Evolutionary conservation across 92 coral and sea anemone genomes (phyloP).

Genomic region (Muricea muricata): DNA sequence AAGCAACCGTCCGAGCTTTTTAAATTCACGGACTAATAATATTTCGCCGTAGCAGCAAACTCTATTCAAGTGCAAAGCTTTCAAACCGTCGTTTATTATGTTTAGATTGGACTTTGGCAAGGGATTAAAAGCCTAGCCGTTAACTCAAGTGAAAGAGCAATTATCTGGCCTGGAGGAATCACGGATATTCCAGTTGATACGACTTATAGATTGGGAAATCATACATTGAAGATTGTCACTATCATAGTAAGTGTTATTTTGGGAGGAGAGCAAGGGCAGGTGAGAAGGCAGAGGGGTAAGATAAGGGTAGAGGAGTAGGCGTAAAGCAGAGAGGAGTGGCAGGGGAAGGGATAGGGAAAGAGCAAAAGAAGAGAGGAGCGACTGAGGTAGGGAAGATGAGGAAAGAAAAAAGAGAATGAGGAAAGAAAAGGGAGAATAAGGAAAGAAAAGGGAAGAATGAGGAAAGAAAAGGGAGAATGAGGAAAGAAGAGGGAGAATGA

Average conservation of each 20-base stretch:
- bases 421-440: not conserved
- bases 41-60: no score
- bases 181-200: constrained; percentile 67
- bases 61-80: no score
- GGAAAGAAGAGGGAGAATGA: not conserved
- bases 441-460: no score
- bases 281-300: not conserved
- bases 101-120: constrained; percentile 75
- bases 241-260: constrained; percentile 57
- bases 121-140: constrained; percentile 52
- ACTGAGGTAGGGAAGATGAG: not conserved
- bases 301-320: not conserved
- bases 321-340: not conserved
- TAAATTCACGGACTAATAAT: not conserved
- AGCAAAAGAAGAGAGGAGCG: not conserved
- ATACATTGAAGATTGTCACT: constrained; percentile 68
- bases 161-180: constrained; percentile 67
- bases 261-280: not conserved
- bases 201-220: constrained; percentile 67
- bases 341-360: no score
- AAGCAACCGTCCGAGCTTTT: no score
- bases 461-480: not conserved
- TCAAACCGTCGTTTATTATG: no score
- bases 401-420: not conserved
- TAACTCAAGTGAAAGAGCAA: constrained; percentile 57